Base-by-base conservation (phyloP, 2,113 vertebrate species). In the Rhea pennata region DNA sequence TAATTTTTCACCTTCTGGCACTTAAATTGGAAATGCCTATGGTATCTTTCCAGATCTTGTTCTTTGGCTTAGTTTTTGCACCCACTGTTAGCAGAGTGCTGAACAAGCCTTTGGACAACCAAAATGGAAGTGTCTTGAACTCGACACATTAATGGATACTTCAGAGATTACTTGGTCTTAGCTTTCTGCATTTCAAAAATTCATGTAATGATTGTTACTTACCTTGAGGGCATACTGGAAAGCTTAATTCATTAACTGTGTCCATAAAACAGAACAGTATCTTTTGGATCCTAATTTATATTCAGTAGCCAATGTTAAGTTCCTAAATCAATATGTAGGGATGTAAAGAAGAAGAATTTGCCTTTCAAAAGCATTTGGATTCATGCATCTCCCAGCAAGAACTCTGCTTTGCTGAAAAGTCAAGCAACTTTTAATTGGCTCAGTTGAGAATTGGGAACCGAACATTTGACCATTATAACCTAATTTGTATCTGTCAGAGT, bases 221-320 rank as follows among this genome's bases (percentile, higher is more conserved):
- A 67, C 82, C 92, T 93, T 76, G 64, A 91, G 59, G 79, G 90
- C 82, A 64, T 77, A 66, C 7, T 70, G 64, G 59, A 70, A 88
- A 93, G 80, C 58, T 78, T 88, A 94, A 95, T 94, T 93, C 61
- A 96, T 96, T 95, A 96, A 86, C 75, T 84, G 12, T 72, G 39
- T 81, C 92, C 90, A 81, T 83, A 92, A 94, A 90, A 69, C 44
- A 86, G 46, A 95, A 73, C 42, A 75, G 39, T 84, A 81, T 84
- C 61, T 93, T 95, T 93, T 96, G 95, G 70, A 44, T 95, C n/a
- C 29, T 96, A 87, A 91, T 96, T 94, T 92, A 96, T 92, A 96
- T 92, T 96, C 92, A 86, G 88, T 90, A 69, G 86, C 90, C 96
- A 96, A 44, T 12, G n/a, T 58, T 65, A 87, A 84, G 65, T 87